These are phyloP conservation scores for Drosophila simulans DNA, from an alignment of 1,140 invertebrate genomes.

Conservation along the genomic window DNA sequence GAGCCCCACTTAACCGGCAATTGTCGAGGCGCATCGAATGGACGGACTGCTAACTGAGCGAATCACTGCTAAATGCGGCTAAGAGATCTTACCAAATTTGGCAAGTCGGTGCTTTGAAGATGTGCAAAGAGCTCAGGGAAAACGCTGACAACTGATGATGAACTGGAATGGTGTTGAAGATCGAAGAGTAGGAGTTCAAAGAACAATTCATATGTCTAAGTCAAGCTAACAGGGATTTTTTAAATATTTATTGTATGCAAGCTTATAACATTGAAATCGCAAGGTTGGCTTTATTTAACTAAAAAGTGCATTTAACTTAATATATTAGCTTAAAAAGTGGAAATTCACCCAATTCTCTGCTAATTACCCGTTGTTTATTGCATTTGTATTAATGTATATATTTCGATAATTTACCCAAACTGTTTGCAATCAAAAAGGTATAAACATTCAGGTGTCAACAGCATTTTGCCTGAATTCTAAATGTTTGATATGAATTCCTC, in stretches of 20 bases:
- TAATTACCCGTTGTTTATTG: not conserved
- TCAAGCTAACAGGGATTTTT: not conserved
- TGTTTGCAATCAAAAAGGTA: slow-evolving; percentile 23
- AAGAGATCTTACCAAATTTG: slow-evolving; percentile 40
- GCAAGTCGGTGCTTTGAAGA: slow-evolving; percentile 28
- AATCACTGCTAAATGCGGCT: slow-evolving; percentile 27
- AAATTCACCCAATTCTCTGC: not conserved
- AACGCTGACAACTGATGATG: slow-evolving; percentile 2
- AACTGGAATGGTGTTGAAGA: slow-evolving; percentile 4
- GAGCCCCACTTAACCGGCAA: slow-evolving; percentile 23
- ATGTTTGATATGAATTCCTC: slow-evolving; percentile 24
- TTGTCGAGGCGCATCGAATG: slow-evolving; percentile 33
- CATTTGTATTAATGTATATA: no score
- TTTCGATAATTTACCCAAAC: slow-evolving; percentile 11
- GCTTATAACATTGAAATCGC: not conserved
- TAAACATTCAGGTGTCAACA: slow-evolving; percentile 35
- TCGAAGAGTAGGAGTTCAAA: slow-evolving; percentile 21
- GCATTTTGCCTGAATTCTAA: slow-evolving; percentile 27
- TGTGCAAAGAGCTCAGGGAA: slow-evolving; percentile 5
- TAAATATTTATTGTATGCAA: no score
- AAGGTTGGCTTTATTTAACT: not conserved
- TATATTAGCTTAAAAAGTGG: not conserved
- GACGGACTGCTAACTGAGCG: slow-evolving; percentile 15
- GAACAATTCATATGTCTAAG: not conserved
- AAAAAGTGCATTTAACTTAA: not conserved